Percentiles rank a stretch among this genome's conserved stretches.
phyloP scores from a whole-genome alignment of 2,113 vertebrate genomes.

The Oxyruncus cristatus region DNA sequence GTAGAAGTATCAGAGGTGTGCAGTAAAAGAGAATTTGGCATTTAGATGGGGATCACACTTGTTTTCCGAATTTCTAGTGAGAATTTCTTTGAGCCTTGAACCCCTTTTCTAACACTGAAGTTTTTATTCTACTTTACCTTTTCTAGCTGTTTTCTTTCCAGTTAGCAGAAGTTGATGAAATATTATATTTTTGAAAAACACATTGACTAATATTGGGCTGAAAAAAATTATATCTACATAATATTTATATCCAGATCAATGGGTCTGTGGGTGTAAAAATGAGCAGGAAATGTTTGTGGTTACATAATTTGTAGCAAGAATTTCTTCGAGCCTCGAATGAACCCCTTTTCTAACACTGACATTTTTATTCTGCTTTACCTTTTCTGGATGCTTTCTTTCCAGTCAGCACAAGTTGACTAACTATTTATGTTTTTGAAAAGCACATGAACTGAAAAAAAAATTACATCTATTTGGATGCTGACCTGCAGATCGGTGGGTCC shows the following conservation, averaged over 20 bases:
- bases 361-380: background rate
- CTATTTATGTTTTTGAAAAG: background rate
- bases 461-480: too few species aligned
- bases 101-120: background rate
- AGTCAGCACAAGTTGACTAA: background rate
- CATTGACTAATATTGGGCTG: background rate
- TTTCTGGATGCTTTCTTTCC: background rate
- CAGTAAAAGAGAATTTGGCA: background rate
- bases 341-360: background rate
- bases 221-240: background rate
- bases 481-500: too few species aligned
- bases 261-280: background rate
- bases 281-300: background rate
- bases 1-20: background rate
- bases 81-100: background rate
- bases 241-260: background rate
- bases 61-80: background rate
- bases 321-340: background rate
- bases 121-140: background rate
- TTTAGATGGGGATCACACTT: background rate
- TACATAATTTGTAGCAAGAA: background rate
- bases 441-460: too few species aligned
- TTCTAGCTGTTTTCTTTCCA: background rate
- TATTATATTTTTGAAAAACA: background rate
- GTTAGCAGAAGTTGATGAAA: background rate